Evolutionary conservation across 2,797 vertebrate species (phyloP).

Genomic region (Strix occidentalis): DNA sequence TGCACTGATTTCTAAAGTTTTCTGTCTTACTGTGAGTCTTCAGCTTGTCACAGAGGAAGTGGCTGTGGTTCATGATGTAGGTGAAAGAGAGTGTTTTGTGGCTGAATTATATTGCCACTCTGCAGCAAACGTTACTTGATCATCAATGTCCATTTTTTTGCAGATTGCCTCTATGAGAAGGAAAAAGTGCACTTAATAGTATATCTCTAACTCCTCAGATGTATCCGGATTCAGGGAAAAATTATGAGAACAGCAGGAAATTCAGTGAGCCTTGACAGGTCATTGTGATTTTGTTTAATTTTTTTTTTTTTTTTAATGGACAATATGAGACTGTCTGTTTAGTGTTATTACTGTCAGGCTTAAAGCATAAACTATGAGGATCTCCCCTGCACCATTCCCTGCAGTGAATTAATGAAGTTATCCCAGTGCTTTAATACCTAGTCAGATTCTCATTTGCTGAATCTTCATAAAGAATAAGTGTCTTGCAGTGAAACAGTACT

Average conservation of each 20-base stretch:
- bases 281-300: too few relatives aligned
- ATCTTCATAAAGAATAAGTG: neutral
- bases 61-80: rapidly evolving
- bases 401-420: neutral
- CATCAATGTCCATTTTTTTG: neutral
- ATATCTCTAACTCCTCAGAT: neutral
- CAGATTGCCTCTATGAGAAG: neutral
- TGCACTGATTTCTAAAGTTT: neutral
- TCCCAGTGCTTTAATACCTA: neutral
- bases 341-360: neutral
- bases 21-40: neutral
- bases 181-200: neutral
- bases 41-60: neutral
- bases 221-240: neutral
- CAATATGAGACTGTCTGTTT: neutral
- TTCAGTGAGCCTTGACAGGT: neutral
- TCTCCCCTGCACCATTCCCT: neutral
- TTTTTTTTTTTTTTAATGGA: neutral
- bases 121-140: neutral
- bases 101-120: neutral
- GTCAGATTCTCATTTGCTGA: neutral
- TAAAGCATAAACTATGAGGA: neutral
- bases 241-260: neutral
- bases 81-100: neutral
- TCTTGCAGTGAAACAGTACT: neutral